Base-by-base conservation (phyloP, 2,888 invertebrate genomes). In the Trachelus tabidus region DNA sequence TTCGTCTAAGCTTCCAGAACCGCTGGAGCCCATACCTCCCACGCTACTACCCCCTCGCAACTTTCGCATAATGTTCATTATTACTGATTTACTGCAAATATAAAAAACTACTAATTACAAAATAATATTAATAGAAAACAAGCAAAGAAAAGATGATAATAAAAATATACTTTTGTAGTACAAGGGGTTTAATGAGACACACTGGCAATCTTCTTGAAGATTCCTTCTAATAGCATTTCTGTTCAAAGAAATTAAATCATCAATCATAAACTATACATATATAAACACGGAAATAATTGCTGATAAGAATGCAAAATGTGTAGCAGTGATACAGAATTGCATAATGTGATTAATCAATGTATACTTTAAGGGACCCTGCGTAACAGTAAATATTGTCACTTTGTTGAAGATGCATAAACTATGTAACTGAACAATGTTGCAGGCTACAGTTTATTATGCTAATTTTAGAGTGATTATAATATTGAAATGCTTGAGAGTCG, bases 11-110 rank as follows among this genome's bases (percentile, higher is more conserved):
- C 92, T 91, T 82, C 93, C 92, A 81, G 92, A 88, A 80, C 92
- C 90, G 76, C 93, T 90, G 81, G 93, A 91, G 84, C 92, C 92
- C 85, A 93, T 92, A 76, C 93, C 92, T 84, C 93, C 93, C 79
- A 92, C 90, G 76, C 90, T 89, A 81, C 92, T 93, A 89, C 91
- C 91, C 85, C 94, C 94, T 91, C 97, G 95, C 92, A 98, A 94
- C 94, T 97, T 98, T 89, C 97, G 95, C 97, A 98, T 96, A 89
- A 98, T 95, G 94, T 98, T 98, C 98, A 98, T 98, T 81, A 80
- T 91, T 71, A 34, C 12, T 71, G 71, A 71, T 71, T 71, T 71
- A 34, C 71, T 71, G 71, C 15, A 71, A 71, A 71, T 33, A 71
- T 23, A 23, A 23, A 23, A 56, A 56, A 9, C 35, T 23, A 23